phyloP scores from a whole-genome alignment of 2,797 vertebrate species.

The Dryobates pubescens region DNA sequence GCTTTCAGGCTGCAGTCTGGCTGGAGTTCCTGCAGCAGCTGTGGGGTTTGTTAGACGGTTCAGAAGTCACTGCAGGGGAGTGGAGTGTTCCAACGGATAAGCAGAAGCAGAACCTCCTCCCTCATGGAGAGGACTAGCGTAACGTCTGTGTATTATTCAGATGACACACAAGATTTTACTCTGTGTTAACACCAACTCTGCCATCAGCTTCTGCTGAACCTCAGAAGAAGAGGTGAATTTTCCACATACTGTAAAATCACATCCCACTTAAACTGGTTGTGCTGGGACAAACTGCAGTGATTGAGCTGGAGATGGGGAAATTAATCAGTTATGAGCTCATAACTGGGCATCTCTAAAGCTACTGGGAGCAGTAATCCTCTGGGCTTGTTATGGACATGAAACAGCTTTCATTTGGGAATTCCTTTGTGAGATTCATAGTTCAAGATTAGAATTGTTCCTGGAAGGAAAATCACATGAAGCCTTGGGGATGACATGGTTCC shows the following conservation, averaged over 20 bases:
- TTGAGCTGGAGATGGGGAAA: neutral
- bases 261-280: neutral
- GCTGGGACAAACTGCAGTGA: neutral
- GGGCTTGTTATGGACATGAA: neutral
- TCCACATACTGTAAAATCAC: neutral
- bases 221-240: neutral
- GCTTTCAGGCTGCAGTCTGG: neutral
- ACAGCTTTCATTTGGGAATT: neutral
- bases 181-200: neutral
- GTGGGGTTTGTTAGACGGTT: neutral
- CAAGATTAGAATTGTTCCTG: neutral
- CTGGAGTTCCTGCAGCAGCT: neutral
- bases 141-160: rapidly evolving
- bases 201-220: neutral
- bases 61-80: neutral
- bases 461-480: neutral
- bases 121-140: neutral
- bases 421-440: neutral
- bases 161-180: neutral
- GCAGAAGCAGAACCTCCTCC: neutral
- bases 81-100: neutral
- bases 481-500: neutral
- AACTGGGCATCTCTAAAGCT: neutral
- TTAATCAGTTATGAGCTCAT: neutral
- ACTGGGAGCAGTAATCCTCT: neutral